Evolutionary conservation across 2,888 invertebrate genomes (phyloP).

Genomic region (Pelosia muscerda): DNA sequence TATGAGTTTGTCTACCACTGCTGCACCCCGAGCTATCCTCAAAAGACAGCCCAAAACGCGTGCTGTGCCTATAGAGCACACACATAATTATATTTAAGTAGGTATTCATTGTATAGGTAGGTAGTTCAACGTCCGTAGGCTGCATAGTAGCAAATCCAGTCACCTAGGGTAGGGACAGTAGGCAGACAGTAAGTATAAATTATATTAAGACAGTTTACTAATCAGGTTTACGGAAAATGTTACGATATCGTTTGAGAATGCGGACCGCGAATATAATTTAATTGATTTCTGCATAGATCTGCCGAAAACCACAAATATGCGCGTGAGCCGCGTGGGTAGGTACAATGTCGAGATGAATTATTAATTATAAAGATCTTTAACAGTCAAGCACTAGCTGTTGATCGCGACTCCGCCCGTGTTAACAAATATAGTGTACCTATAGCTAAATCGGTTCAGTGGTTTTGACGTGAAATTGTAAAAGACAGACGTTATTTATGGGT

Average conservation of each 20-base stretch:
- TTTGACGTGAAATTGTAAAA: too few species aligned
- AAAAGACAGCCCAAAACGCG: too few species aligned
- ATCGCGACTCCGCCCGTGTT: not conserved
- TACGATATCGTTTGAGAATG: constrained; percentile 40
- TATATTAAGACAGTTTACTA: not conserved
- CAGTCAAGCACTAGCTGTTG: not conserved
- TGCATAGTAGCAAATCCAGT: not conserved
- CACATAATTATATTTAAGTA: too few species aligned
- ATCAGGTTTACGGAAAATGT: constrained; percentile 31
- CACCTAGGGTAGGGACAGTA: not conserved
- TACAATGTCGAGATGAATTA: not conserved
- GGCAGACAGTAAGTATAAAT: not conserved
- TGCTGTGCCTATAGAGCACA: too few species aligned
- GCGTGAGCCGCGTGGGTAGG: not conserved
- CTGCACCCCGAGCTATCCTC: too few species aligned
- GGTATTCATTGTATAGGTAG: not conserved
- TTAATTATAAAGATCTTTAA: not conserved
- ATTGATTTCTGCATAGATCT: constrained; percentile 10
- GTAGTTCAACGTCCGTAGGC: not conserved
- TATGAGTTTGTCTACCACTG: too few species aligned
- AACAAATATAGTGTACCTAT: not conserved
- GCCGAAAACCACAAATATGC: not conserved
- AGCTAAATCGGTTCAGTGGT: too few species aligned
- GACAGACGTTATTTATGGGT: too few species aligned
- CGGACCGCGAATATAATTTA: constrained; percentile 27